These are phyloP conservation scores for Haliclona indistincta DNA, from an alignment of 37 sponge, comb jelly and placozoan species.

Conservation along the genomic window DNA sequence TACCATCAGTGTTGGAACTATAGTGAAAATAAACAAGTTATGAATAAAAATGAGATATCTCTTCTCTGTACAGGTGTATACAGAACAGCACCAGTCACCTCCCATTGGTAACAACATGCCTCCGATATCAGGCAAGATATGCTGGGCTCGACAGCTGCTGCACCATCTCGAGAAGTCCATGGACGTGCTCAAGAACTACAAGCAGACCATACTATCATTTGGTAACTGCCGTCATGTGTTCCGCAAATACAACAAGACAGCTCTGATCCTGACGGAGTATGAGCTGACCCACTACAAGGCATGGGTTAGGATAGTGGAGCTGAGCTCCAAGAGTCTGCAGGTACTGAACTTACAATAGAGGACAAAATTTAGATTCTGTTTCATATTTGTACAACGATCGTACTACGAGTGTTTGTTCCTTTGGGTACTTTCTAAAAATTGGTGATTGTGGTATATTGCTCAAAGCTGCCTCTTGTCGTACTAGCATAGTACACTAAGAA, in stretches of 20 bases:
- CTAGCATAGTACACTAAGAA: too few species aligned
- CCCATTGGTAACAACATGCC: slow-evolving; percentile 84
- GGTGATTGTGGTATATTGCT: too few species aligned
- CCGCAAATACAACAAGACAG: slow-evolving; percentile 83
- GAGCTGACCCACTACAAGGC: slow-evolving; percentile 87
- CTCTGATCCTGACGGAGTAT: slow-evolving; percentile 83
- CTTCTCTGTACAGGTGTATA: slow-evolving; percentile 38
- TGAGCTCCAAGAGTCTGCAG: slow-evolving; percentile 39
- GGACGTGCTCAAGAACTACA: slow-evolving; percentile 51
- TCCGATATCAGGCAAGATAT: slow-evolving; percentile 77
- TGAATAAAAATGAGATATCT: background rate
- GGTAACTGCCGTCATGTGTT: slow-evolving; percentile 31
- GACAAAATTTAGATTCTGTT: too few species aligned
- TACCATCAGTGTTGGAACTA: too few species aligned
- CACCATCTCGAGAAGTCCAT: slow-evolving; percentile 82
- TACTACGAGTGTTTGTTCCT: too few species aligned
- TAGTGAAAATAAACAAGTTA: background rate
- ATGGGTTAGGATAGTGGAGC: slow-evolving; percentile 67
- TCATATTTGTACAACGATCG: too few species aligned
- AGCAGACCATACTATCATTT: slow-evolving; percentile 48
- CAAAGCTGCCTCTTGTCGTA: too few species aligned
- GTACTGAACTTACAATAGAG: too few species aligned
- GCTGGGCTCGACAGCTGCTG: slow-evolving; percentile 79
- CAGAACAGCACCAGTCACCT: slow-evolving; percentile 44
- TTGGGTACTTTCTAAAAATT: too few species aligned